Evolutionary conservation across 2,113 vertebrate species (phyloP), one percentile per base, ranked within the genome.

Genomic region (Scophthalmus maximus): DNA sequence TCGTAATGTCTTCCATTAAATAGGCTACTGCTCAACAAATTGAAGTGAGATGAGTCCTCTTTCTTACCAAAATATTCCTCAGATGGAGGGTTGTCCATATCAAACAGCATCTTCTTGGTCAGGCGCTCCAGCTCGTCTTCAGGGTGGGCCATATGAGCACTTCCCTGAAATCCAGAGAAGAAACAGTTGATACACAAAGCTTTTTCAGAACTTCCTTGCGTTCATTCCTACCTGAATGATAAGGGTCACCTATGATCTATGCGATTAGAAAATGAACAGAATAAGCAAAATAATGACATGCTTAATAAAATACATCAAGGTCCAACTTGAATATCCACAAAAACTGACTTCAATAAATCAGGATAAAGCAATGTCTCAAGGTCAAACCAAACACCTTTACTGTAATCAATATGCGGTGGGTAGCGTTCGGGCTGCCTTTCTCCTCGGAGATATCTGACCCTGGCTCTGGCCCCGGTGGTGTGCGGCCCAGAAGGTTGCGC

Each of bases 91-190:
- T 99, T 94, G 85, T 98, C 96, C 97, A 99, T 99, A 84, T 99
- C 98, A 67, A 94, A 97, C 67, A 99, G 90, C 97, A 99, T 98
- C 94, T 98, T 99, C 93, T 99, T 99, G 82, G 98, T 99, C 79
- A 99, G 94, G 49, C 97, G 96, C 64, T 99, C 97, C 14, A 99
- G 89, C 79, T 99, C 98, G 56, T 99, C 98, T 75, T 99, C 98
- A 17, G 96, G 97, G 36, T 96, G 94, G 85, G 95, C 94, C 7
- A 85, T 36, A 4, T 93, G 85, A 26, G 87, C 92, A 29, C 55
- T 42, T n/a, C 72, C 84, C 92, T 94, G 85, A 88, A 82, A 75
- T 82, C 9, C 79, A 81, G 57, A 83, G 36, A 67, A 58, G 46
- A 8, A 61, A 80, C 12, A 71, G 3, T 34, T 59, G 50, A 82